Base-by-base conservation (phyloP, 2,888 invertebrate species). In the Epistrophella euchroma region DNA sequence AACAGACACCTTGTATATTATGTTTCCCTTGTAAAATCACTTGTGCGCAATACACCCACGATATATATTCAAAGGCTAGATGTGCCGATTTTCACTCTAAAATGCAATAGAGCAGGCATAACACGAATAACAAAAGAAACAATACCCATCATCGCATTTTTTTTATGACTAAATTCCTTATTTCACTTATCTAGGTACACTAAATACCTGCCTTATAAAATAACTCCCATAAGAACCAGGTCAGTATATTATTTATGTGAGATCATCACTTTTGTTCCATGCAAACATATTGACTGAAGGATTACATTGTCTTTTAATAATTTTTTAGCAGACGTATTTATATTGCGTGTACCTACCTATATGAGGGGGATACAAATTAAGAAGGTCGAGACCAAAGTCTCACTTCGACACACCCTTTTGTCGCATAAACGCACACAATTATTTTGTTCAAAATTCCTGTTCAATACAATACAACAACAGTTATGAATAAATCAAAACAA, bases 401-500 rank as follows among this genome's bases (percentile, higher is more conserved):
- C 50, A 64, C 45, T 84, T 71, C 64, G 64, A 64, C 84, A 74
- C 74, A 74, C 32, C 71, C 84, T 79, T 79, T 75, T 79, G 56
- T 75, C 70, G 47, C 56, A 78, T 70, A 71, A 84, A 74, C 70
- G 75, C 74, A 84, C 64, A 19, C 15, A 64, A 37, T 71, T 74
- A 74, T 84, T 71, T 79, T 75, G 84, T 78, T 83, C 74, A 78
- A 83, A 60, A 70, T 83, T 78, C 71, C 79, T 74, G 79, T 84
- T 84, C 79, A 84, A 71, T 83, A 70, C 74, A 60, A 74, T 70
- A 32, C 56, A 56, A 78, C 71, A 76, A 82, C 71, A 64, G 79
- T 84, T 84, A 79, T 84, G 79, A 84, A 84, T 84, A 84, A 84
- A 84, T 84, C 73, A 78, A 74, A 76, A 40, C 47, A 73, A 58